Conservation (phyloP, 2,797 vertebrate species). For the Pangasius sanitwongsei region DNA sequence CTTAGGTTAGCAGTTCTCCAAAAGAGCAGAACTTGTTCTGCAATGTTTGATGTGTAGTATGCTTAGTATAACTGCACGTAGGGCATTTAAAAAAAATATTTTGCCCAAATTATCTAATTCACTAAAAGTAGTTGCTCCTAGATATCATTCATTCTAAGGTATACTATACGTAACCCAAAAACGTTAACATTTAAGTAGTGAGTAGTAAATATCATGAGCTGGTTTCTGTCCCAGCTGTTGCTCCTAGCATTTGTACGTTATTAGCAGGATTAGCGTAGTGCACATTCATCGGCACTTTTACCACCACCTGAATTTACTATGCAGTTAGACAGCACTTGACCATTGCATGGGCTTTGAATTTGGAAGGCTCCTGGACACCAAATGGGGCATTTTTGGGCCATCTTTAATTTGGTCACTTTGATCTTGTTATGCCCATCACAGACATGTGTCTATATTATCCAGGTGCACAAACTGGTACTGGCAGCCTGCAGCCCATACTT, state of each 20-base stretch:
- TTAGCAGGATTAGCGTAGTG: not conserved
- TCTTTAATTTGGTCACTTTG: not conserved
- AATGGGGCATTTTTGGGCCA: not conserved
- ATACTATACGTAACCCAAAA: not conserved
- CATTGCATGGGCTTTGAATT: not conserved
- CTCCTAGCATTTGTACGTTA: not conserved
- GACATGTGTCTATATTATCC: constrained; percentile 30
- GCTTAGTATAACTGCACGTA: not conserved
- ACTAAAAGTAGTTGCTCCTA: not conserved
- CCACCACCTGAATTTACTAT: not conserved
- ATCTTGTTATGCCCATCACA: not conserved
- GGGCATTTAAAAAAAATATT: not conserved
- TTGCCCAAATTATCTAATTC: not conserved
- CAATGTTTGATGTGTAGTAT: not conserved
- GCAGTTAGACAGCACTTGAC: not conserved
- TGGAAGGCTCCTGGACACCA: not conserved
- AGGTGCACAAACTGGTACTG: constrained; percentile 83
- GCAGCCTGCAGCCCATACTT: constrained; percentile 83
- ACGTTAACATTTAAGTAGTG: not conserved
- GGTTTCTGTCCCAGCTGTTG: not conserved
- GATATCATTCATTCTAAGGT: not conserved
- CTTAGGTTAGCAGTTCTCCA: not conserved
- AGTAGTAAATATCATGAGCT: not conserved
- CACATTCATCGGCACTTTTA: not conserved
- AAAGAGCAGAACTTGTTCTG: not conserved